Evolutionary conservation across 2,113 vertebrate genomes (phyloP), one percentile per base, ranked within the genome.

Genomic region (Prietella phreatophila): DNA sequence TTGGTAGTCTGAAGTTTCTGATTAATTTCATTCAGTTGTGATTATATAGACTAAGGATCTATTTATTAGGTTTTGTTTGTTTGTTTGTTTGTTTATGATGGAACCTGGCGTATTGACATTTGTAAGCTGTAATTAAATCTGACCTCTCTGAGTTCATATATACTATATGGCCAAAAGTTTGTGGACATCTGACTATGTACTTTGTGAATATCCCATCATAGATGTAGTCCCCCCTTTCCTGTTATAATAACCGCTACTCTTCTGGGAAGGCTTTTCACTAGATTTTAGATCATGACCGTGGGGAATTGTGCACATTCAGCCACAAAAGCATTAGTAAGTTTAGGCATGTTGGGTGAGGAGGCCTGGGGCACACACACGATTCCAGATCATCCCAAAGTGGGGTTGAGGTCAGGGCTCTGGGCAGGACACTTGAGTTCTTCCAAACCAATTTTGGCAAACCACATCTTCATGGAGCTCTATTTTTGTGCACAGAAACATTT

Each of bases 291-390:
- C 5, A 8, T 65, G 63, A 13, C 27, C 14, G 63, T 65, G 27
- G 0, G 27, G 27, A 60, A 25, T 61, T 65, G 11, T 65, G 10
- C 3, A 65, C 10, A 13, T 71, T 17, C 33, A 17, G 67, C 5
- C n/a, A 69, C 15, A 69, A 69, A 30, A 7, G 30, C 30, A 71
- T 19, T 71, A 71, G 15, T 71, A 30, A 19, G 67, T 15, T 5
- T 10, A 13, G 14, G 10, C 10, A n/a, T 65, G 61, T n/a, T 65
- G 61, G 0, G 25, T 27, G 61, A 27, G 7, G 25, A 63, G 61
- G n/a, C 4, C 1, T 30, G 65, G 13, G 0, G 65, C n/a, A n/a
- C n/a, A n/a, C n/a, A 5, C 0, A 3, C 0, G 2, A 19, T 69
- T 33, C 11, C 15, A 36, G 15, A 17, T 69, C 30, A 69, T 33